Conservation (phyloP, 92 coral and sea anemone genomes). For the Epizoanthus illoricatus region DNA sequence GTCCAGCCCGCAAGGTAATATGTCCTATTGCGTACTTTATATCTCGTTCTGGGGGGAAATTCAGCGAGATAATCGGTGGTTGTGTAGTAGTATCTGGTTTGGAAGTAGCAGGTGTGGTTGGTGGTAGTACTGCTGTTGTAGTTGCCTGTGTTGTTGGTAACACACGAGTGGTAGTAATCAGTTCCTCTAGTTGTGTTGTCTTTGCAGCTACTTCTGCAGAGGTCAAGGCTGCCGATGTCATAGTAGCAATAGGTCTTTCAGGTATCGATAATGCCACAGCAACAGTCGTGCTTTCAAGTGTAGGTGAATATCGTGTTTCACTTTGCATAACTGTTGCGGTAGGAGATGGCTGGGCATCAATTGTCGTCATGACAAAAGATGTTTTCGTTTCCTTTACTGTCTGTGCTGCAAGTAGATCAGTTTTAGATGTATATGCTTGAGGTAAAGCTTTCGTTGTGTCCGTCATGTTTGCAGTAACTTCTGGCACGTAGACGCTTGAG, state of each 20-base stretch:
- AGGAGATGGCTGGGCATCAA: neutral
- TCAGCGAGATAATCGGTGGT: conserved; percentile 5
- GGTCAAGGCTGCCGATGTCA: neutral
- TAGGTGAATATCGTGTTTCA: too few relatives aligned
- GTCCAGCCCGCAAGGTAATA: conserved; percentile 62
- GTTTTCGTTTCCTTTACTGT: neutral
- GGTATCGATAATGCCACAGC: neutral
- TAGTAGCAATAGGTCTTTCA: neutral
- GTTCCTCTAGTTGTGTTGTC: conserved; percentile 1
- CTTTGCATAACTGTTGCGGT: too few relatives aligned
- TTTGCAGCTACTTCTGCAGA: neutral
- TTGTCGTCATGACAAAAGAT: neutral
- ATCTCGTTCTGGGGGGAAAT: conserved; percentile 50
- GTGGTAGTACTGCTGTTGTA: neutral
- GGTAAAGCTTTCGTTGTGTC: too few relatives aligned
- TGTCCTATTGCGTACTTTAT: conserved; percentile 51
- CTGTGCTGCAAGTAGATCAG: too few relatives aligned
- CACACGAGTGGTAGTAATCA: neutral
- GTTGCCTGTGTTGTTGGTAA: neutral
- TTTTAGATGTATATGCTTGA: too few relatives aligned
- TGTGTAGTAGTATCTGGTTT: conserved; percentile 6
- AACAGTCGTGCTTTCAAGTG: neutral
- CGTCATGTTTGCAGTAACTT: too few relatives aligned
- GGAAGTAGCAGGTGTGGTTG: neutral
- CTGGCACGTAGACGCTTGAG: too few relatives aligned